A percentile compares a stretch with the other conserved stretches of the same genome.
Conservation (phyloP, 2,113 vertebrate species). For the Ameiurus melas region DNA sequence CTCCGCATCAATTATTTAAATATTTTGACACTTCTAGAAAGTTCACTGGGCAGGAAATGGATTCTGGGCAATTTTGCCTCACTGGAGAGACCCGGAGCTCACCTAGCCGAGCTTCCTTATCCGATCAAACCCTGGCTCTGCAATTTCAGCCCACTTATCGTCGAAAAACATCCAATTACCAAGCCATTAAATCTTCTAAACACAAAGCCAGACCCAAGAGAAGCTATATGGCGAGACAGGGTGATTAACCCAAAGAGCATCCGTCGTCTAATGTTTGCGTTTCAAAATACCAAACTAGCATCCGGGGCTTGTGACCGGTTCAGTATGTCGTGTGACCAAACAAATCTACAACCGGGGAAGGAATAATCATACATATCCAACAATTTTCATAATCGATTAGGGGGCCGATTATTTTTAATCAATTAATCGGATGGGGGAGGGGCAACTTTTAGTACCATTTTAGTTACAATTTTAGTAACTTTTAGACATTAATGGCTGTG, state of each 20-base stretch:
- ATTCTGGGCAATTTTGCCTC: constrained; percentile 41
- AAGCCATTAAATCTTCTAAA: constrained; percentile 61
- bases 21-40: constrained; percentile 44
- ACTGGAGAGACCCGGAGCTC: constrained; percentile 42
- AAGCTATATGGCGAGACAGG: constrained; percentile 48
- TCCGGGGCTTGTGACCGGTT: not conserved
- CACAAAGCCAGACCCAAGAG: constrained; percentile 56
- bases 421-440: too few relatives aligned
- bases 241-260: constrained; percentile 50
- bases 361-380: not conserved
- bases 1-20: constrained; percentile 28
- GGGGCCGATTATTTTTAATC: too few relatives aligned
- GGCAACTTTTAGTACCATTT: too few relatives aligned
- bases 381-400: not conserved
- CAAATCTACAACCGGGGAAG: not conserved
- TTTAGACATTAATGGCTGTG: too few relatives aligned
- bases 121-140: constrained; percentile 57
- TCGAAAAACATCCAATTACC: constrained; percentile 65
- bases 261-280: not conserved
- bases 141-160: constrained; percentile 61
- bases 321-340: not conserved
- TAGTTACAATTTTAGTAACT: too few relatives aligned
- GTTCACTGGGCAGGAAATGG: constrained; percentile 24
- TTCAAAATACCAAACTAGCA: not conserved
- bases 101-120: constrained; percentile 57